phyloP scores from a whole-genome alignment of 2,113 vertebrate species.

The Polypterus senegalus region DNA sequence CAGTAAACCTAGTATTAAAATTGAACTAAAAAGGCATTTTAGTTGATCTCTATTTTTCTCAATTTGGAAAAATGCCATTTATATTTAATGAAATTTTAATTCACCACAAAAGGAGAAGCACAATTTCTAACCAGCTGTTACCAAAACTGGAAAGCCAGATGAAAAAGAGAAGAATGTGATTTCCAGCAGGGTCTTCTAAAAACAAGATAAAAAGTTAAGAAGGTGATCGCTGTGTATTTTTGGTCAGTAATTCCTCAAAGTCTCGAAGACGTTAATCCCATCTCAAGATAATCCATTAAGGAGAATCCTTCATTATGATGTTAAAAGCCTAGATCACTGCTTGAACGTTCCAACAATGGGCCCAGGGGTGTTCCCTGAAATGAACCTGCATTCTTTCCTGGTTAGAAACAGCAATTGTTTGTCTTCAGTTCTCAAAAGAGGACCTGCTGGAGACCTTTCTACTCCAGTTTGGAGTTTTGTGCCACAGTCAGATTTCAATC shows the following conservation, averaged over 20 bases:
- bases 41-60: no score
- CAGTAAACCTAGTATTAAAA: no score
- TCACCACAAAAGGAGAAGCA: conserved; percentile 40
- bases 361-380: conserved; percentile 54
- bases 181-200: conserved; percentile 76
- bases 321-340: conserved; percentile 72
- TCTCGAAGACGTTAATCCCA: conserved; percentile 78
- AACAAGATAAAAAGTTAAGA: conserved; percentile 76
- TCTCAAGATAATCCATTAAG: conserved; percentile 81
- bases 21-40: no score
- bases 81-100: no score
- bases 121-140: conserved; percentile 56
- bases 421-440: conserved; percentile 36
- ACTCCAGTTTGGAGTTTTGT: conserved; percentile 7
- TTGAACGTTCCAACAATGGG: conserved; percentile 58
- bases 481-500: conserved; percentile 19
- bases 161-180: conserved; percentile 71
- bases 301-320: conserved; percentile 80
- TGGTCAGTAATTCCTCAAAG: conserved; percentile 49
- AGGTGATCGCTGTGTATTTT: conserved; percentile 78
- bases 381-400: conserved; percentile 65
- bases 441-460: conserved; percentile 11
- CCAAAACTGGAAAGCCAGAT: conserved; percentile 53
- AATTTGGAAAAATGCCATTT: no score
- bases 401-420: conserved; percentile 69